phyloP scores from a whole-genome alignment of 2,888 invertebrate species.

The Epiblema foenella region DNA sequence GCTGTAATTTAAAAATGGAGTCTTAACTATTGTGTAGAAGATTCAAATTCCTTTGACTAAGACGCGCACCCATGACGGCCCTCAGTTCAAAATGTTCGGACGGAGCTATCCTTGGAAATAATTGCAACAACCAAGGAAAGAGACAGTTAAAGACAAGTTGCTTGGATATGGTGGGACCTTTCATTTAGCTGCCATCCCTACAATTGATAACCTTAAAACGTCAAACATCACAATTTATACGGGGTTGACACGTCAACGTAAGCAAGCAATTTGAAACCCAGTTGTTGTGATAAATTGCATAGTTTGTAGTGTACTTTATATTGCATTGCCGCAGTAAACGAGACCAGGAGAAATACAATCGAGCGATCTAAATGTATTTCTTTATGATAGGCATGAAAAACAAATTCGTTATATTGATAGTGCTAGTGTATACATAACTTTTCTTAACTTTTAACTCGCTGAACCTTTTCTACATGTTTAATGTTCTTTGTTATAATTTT shows the following conservation, averaged over 20 bases:
- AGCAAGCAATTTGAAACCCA: no score
- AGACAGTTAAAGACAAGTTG: no score
- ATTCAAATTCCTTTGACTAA: no score
- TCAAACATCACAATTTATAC: no score
- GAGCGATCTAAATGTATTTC: neutral
- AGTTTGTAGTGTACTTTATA: neutral
- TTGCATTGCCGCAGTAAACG: neutral
- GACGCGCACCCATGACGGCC: no score
- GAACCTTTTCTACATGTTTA: constrained; percentile 36
- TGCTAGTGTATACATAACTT: constrained; percentile 5
- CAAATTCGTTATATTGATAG: neutral
- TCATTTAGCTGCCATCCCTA: neutral
- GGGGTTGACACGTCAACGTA: no score
- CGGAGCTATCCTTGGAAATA: neutral
- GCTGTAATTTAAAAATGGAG: no score
- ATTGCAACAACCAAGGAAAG: no score
- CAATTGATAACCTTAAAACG: no score
- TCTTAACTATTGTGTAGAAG: no score
- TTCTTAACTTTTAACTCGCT: constrained; percentile 19
- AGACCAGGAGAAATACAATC: neutral
- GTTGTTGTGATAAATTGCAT: neutral
- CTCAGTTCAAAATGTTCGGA: no score
- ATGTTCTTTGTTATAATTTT: constrained; percentile 37
- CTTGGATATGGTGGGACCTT: neutral
- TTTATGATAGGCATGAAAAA: neutral